Conservation (phyloP, 92 coral and sea anemone genomes). For the Nematostella vectensis region DNA sequence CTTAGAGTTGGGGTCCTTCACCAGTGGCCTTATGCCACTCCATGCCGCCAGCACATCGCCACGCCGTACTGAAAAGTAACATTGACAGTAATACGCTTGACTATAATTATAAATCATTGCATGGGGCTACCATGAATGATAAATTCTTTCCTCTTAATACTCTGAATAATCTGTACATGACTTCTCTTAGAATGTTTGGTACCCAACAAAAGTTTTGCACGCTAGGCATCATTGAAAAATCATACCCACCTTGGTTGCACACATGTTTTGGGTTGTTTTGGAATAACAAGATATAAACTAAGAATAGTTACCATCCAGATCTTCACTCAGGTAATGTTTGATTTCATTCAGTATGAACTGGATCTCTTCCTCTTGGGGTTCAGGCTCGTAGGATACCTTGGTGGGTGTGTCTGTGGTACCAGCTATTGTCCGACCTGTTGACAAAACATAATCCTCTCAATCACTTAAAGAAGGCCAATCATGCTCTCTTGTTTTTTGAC, state of each 20-base stretch:
- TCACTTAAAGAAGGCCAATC: conserved; percentile 4
- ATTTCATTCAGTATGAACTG: conserved; percentile 87
- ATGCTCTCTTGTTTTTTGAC: neutral
- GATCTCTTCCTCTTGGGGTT: conserved; percentile 83
- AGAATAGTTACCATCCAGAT: conserved; percentile 58
- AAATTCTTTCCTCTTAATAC: too few species aligned
- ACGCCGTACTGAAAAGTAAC: conserved; percentile 58
- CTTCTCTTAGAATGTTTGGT: too few species aligned
- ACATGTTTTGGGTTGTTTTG: too few species aligned
- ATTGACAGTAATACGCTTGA: too few species aligned
- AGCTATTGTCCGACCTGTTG: conserved; percentile 79
- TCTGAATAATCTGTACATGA: too few species aligned
- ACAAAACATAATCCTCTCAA: neutral
- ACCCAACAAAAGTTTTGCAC: too few species aligned
- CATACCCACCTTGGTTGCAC: too few species aligned
- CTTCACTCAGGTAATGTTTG: conserved; percentile 81
- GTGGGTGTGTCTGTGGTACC: conserved; percentile 96
- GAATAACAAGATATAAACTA: too few species aligned
- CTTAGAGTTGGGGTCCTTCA: conserved; percentile 82
- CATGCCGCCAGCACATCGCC: conserved; percentile 96
- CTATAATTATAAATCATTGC: too few species aligned
- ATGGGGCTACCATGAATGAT: too few species aligned
- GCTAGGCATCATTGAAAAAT: too few species aligned
- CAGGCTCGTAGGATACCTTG: conserved; percentile 60
- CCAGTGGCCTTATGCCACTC: conserved; percentile 96